phyloP scores from a whole-genome alignment of 2,797 vertebrate genomes.

The Rhodeus uyekii region DNA sequence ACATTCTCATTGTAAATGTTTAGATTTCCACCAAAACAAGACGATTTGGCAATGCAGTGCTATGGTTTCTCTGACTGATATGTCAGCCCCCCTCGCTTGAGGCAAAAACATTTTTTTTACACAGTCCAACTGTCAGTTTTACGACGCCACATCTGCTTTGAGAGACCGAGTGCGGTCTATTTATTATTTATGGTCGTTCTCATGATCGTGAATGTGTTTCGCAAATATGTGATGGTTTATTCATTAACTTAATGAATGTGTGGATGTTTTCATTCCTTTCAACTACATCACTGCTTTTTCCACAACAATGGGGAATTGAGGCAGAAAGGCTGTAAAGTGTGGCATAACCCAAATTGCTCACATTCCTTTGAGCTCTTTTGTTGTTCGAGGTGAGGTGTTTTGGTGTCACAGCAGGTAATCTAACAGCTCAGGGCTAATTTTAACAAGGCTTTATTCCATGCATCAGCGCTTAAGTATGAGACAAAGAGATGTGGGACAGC shows the following conservation, averaged over 20 bases:
- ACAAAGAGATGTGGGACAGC: neutral
- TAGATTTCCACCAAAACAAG: slow-evolving; percentile 40
- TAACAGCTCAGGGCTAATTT: slow-evolving; percentile 37
- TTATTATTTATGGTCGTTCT: slow-evolving; percentile 50
- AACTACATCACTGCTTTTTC: slow-evolving; percentile 35
- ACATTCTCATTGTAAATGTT: slow-evolving; percentile 44
- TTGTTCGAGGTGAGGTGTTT: slow-evolving; percentile 48
- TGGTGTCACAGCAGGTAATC: slow-evolving; percentile 54
- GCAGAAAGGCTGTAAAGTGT: slow-evolving; percentile 45
- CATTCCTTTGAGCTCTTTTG: slow-evolving; percentile 59
- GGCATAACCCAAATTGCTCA: slow-evolving; percentile 43
- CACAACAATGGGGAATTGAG: slow-evolving; percentile 46
- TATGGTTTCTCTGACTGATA: slow-evolving; percentile 18
- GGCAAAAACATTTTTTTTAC: slow-evolving; percentile 4
- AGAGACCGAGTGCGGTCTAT: slow-evolving; percentile 37
- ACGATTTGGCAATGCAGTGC: slow-evolving; percentile 1
- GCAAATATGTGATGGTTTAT: slow-evolving; percentile 58
- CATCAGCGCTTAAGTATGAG: slow-evolving; percentile 26
- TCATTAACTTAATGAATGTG: slow-evolving; percentile 58
- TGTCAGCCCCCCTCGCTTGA: slow-evolving; percentile 6
- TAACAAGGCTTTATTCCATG: slow-evolving; percentile 39
- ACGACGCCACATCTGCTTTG: slow-evolving; percentile 39
- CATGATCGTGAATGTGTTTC: slow-evolving; percentile 47
- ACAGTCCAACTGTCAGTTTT: slow-evolving; percentile 30
- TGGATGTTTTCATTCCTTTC: slow-evolving; percentile 36